Conservation (phyloP, 1,140 invertebrate species). For the Papilio xuthus region DNA sequence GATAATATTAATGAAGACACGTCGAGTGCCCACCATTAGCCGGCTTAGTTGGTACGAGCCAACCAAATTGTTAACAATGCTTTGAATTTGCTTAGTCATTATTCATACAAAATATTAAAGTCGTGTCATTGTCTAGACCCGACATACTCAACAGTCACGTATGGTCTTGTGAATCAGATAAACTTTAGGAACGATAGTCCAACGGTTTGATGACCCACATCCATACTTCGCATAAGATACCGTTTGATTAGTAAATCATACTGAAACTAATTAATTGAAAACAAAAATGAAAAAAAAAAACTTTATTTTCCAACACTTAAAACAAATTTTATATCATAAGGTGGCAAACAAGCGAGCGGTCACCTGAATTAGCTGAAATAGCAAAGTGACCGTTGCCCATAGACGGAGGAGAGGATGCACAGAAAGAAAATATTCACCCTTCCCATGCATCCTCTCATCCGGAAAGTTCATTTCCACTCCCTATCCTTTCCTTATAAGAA, state of each 20-base stretch:
- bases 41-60: conserved; percentile 15
- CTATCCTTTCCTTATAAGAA: too few species aligned
- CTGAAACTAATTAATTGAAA: neutral
- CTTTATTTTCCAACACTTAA: too few species aligned
- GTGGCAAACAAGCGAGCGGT: too few species aligned
- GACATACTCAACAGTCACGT: conserved; percentile 11
- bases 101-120: conserved; percentile 26
- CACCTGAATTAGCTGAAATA: too few species aligned
- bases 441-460: too few species aligned
- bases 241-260: neutral
- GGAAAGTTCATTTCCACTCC: too few species aligned
- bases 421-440: too few species aligned
- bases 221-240: neutral
- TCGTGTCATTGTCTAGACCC: conserved; percentile 18
- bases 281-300: too few species aligned
- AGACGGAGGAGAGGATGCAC: too few species aligned
- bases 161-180: conserved; percentile 14
- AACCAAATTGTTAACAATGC: conserved; percentile 25
- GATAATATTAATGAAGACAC: conserved; percentile 52
- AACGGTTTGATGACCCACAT: conserved; percentile 13
- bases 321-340: too few species aligned
- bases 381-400: too few species aligned
- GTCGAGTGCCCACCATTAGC: conserved; percentile 18
- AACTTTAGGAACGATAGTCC: conserved; percentile 17
- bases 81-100: conserved; percentile 15